phyloP scores from a whole-genome alignment of 2,888 invertebrate genomes.

The Allygus modestus region DNA sequence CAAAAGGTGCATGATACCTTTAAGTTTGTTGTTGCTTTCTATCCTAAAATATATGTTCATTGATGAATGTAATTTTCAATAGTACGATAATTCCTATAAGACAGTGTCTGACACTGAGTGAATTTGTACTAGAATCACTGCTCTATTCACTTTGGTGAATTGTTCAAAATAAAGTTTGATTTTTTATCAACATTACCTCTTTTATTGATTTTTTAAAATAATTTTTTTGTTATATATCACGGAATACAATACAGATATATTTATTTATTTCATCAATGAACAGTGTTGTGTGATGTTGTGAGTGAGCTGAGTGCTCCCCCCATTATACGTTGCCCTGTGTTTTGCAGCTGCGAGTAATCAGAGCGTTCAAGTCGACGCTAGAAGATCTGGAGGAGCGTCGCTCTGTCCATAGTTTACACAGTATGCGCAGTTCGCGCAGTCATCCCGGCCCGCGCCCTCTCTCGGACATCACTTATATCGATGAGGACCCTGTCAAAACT shows the following conservation, averaged over 20 bases:
- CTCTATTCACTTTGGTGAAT: neutral
- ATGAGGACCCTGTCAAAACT: conserved; percentile 80
- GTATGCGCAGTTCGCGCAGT: conserved; percentile 87
- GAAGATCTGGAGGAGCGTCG: conserved; percentile 99
- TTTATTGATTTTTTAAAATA: too few species aligned
- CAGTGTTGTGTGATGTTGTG: conserved; percentile 29
- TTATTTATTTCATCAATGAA: conserved; percentile 32
- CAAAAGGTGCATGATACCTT: conserved; percentile 53
- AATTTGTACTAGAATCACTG: neutral
- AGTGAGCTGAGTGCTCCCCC: conserved; percentile 67
- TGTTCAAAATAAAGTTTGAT: too few species aligned
- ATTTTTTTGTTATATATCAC: too few species aligned
- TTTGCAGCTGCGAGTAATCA: conserved; percentile 99
- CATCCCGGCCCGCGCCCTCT: conserved; percentile 78
- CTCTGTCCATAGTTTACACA: conserved; percentile 97
- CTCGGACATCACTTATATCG: conserved; percentile 91
- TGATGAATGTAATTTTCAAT: conserved; percentile 19
- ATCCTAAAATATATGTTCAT: conserved; percentile 50
- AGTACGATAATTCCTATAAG: neutral
- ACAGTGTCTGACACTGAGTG: too few species aligned
- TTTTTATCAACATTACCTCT: too few species aligned
- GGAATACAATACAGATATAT: too few species aligned
- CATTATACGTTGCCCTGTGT: conserved; percentile 73
- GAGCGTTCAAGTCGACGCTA: conserved; percentile 99
- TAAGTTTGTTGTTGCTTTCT: conserved; percentile 58